Conservation (phyloP, 2,113 vertebrate species). For the Lophius piscatorius region DNA sequence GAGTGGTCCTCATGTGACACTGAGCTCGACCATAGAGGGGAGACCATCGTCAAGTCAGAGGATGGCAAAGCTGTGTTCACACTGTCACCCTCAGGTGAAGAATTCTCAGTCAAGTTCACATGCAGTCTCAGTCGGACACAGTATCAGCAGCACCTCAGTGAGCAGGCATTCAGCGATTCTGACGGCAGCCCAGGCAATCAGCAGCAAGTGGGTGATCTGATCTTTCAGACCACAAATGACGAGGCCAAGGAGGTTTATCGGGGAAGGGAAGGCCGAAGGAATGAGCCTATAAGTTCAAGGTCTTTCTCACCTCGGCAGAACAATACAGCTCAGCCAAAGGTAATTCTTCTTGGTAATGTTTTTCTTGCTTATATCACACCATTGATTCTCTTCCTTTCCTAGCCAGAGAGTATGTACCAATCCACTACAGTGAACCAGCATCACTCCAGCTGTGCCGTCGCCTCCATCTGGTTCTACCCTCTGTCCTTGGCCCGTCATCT, state of each 20-base stretch:
- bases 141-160: not conserved
- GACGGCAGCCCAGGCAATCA: constrained; percentile 3
- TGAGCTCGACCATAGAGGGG: constrained; percentile 57
- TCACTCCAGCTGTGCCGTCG: constrained; percentile 79
- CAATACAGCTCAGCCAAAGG: constrained; percentile 35
- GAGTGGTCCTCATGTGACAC: constrained; percentile 23
- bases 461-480: constrained; percentile 84
- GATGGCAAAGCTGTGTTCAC: constrained; percentile 82
- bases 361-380: not conserved
- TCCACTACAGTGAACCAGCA: constrained; percentile 82
- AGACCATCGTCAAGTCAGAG: constrained; percentile 79
- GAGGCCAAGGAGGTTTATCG: constrained; percentile 7
- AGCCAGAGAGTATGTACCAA: constrained; percentile 63
- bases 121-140: constrained; percentile 87
- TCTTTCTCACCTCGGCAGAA: constrained; percentile 31
- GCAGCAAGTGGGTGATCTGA: constrained; percentile 5
- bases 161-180: not conserved
- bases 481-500: constrained; percentile 81
- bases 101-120: constrained; percentile 85
- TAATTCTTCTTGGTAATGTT: constrained; percentile 21
- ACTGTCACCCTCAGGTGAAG: constrained; percentile 80
- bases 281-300: not conserved
- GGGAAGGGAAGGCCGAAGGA: constrained; percentile 9
- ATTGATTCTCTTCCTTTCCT: constrained; percentile 21
- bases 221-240: not conserved